A percentile compares a stretch with the other conserved stretches of the same genome.
These are phyloP conservation scores for Rhinophrynus dorsalis DNA, from an alignment of 2,797 vertebrate species.

Conservation along the genomic window DNA sequence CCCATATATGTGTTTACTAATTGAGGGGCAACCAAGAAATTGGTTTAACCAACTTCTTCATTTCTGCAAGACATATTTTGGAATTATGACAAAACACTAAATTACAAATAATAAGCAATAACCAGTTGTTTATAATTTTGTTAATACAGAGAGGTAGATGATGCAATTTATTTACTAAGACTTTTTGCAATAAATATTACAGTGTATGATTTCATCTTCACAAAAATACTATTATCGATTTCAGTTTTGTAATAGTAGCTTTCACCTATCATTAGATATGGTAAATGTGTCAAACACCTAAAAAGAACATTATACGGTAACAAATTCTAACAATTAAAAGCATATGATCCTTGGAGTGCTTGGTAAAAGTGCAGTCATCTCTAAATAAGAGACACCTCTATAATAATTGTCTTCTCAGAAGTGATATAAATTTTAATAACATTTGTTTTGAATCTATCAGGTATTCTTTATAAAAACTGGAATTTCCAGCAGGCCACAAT, in stretches of 20 bases:
- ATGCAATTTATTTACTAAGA: conserved; percentile 11
- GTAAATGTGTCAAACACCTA: background rate
- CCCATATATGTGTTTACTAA: too few species aligned
- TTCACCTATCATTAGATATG: background rate
- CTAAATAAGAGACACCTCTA: conserved; percentile 36
- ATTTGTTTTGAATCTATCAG: conserved; percentile 29
- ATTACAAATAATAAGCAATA: too few species aligned
- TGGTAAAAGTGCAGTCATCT: conserved; percentile 16
- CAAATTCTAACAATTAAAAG: background rate
- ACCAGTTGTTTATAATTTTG: too few species aligned
- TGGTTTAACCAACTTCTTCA: too few species aligned
- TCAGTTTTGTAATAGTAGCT: background rate
- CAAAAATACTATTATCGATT: background rate
- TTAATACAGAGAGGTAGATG: background rate
- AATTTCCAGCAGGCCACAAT: conserved; percentile 76
- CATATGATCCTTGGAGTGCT: background rate
- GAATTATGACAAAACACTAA: too few species aligned
- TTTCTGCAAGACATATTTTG: too few species aligned
- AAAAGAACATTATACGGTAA: background rate
- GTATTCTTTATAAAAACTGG: conserved; percentile 70
- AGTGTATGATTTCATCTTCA: background rate
- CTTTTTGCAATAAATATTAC: conserved; percentile 11
- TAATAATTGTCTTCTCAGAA: conserved; percentile 34
- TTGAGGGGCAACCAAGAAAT: too few species aligned
- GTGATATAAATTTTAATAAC: conserved; percentile 4